These are phyloP conservation scores for Drosophila tropicalis DNA, from an alignment of 1,140 invertebrate genomes.

Conservation along the genomic window DNA sequence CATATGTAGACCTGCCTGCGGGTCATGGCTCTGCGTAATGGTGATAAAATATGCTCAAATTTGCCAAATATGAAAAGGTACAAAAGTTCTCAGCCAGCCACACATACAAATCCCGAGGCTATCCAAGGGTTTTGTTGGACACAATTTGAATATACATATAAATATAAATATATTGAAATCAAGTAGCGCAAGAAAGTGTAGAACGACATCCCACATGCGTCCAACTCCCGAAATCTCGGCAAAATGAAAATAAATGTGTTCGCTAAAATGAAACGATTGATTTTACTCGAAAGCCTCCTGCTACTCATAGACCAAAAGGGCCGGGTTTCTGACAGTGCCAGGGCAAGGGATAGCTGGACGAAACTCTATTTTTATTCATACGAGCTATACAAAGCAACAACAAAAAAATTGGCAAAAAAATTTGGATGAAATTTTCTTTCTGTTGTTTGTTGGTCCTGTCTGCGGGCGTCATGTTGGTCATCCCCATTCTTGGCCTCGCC, in stretches of 20 bases:
- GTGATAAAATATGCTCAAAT: constrained; percentile 82
- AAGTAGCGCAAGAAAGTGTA: constrained; percentile 45
- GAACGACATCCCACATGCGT: background rate
- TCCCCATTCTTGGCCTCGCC: background rate
- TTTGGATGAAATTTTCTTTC: constrained; percentile 49
- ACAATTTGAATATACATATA: constrained; percentile 36
- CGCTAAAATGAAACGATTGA: constrained; percentile 76
- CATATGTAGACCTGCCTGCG: constrained; percentile 50
- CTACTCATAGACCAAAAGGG: background rate
- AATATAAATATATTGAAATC: constrained; percentile 53
- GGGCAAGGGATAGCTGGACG: constrained; percentile 7
- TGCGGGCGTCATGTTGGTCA: constrained; percentile 54
- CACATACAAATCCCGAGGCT: constrained; percentile 9
- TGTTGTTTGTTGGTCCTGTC: constrained; percentile 22
- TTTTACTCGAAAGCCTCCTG: constrained; percentile 45
- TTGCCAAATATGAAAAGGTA: constrained; percentile 81
- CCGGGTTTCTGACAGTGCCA: background rate
- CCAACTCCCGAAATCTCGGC: constrained; percentile 51
- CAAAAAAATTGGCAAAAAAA: constrained; percentile 29
- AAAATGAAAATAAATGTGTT: constrained; percentile 81
- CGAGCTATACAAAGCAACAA: constrained; percentile 37
- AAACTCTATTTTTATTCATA: constrained; percentile 56
- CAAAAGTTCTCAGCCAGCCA: constrained; percentile 3
- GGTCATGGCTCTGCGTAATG: constrained; percentile 70
- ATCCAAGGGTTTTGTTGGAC: constrained; percentile 43